Evolutionary conservation across 2,888 invertebrate genomes (phyloP).

Genomic region (Dynastes grantii): DNA sequence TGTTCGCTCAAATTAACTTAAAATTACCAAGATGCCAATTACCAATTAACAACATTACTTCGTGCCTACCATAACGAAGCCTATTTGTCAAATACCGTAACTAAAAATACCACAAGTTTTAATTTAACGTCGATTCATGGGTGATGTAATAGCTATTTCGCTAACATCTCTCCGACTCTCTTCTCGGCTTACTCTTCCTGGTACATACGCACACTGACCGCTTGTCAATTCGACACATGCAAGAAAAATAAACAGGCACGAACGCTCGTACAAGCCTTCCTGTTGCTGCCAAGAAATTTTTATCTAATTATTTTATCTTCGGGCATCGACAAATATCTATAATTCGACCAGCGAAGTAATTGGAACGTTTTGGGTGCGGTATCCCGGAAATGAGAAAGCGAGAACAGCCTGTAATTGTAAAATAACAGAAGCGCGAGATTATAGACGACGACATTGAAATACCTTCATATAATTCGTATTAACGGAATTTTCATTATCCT

Average conservation of each 20-base stretch:
- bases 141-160: constrained; percentile 5
- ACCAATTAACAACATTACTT: too few species aligned
- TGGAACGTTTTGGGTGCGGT: background rate
- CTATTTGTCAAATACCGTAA: background rate
- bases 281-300: constrained; percentile 19
- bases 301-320: constrained; percentile 34
- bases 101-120: background rate
- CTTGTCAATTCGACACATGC: constrained; percentile 23
- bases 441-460: too few species aligned
- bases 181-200: background rate
- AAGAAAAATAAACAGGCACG: constrained; percentile 19
- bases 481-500: too few species aligned
- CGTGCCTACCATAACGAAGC: too few species aligned
- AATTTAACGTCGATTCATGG: constrained; percentile 11
- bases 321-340: constrained; percentile 1
- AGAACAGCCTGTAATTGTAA: background rate
- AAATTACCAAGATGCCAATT: too few species aligned
- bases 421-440: too few species aligned
- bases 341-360: constrained; percentile 15
- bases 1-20: too few species aligned
- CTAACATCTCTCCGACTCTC: background rate
- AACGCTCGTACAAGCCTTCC: constrained; percentile 11
- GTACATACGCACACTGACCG: constrained; percentile 13
- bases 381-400: background rate
- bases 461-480: too few species aligned